phyloP scores from a whole-genome alignment of 2,797 vertebrate genomes.

The Crocodylus rhombifer region DNA sequence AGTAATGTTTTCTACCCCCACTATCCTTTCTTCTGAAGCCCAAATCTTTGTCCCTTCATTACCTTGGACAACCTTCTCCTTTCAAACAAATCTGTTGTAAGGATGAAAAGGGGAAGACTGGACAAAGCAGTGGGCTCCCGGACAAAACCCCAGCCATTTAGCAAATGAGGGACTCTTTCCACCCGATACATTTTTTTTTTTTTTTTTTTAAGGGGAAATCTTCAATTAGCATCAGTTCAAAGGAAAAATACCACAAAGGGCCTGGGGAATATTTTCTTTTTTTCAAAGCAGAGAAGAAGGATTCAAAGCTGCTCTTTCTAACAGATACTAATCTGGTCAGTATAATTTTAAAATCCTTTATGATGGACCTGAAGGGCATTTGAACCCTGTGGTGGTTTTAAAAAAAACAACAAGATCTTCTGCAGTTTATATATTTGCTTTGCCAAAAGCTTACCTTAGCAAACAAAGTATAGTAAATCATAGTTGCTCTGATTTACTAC shows the following conservation, averaged over 20 bases:
- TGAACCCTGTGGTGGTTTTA: slow-evolving; percentile 67
- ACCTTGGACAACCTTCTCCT: slow-evolving; percentile 46
- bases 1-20: slow-evolving; percentile 1
- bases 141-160: slow-evolving; percentile 77
- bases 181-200: slow-evolving; percentile 77
- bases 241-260: slow-evolving; percentile 66
- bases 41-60: slow-evolving; percentile 57
- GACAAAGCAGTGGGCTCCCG: slow-evolving; percentile 75
- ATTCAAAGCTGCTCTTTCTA: slow-evolving; percentile 65
- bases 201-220: slow-evolving; percentile 75
- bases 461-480: slow-evolving; percentile 76
- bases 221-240: slow-evolving; percentile 74
- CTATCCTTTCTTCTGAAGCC: slow-evolving; percentile 12
- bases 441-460: slow-evolving; percentile 80
- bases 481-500: slow-evolving; percentile 68
- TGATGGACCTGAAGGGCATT: slow-evolving; percentile 67
- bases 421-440: slow-evolving; percentile 74
- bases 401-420: slow-evolving; percentile 49
- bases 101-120: slow-evolving; percentile 79
- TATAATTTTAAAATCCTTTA: slow-evolving; percentile 72
- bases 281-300: slow-evolving; percentile 57
- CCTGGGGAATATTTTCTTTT: slow-evolving; percentile 38
- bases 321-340: slow-evolving; percentile 76
- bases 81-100: slow-evolving; percentile 72
- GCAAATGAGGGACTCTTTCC: slow-evolving; percentile 80